Evolutionary conservation across 1,140 invertebrate genomes (phyloP).

Genomic region (Pissodes strobi): DNA sequence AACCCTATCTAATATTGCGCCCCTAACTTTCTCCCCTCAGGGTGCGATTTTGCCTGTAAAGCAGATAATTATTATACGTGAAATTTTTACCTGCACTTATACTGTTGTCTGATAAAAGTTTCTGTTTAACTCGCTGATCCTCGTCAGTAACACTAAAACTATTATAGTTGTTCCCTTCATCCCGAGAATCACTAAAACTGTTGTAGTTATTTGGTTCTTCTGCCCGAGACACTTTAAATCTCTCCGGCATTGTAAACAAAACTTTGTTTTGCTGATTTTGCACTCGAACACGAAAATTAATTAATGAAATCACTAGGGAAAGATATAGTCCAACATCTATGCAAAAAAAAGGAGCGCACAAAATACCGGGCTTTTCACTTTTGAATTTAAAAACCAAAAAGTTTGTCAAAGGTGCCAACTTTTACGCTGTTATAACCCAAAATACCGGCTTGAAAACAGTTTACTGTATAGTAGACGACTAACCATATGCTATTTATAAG

Average conservation of each 20-base stretch:
- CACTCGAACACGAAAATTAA: not conserved
- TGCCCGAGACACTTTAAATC: constrained; percentile 30
- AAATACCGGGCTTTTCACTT: constrained; percentile 10
- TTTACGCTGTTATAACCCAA: constrained; percentile 17
- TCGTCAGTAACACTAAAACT: constrained; percentile 22
- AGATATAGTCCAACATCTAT: not conserved
- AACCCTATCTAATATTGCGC: too few species aligned
- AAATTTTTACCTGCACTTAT: constrained; percentile 3
- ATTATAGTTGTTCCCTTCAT: constrained; percentile 19
- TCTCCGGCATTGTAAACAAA: constrained; percentile 32
- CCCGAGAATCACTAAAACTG: constrained; percentile 27
- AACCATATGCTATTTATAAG: constrained; percentile 15
- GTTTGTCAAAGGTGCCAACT: constrained; percentile 26
- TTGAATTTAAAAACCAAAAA: constrained; percentile 20
- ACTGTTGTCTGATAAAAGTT: constrained; percentile 23
- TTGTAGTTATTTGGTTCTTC: constrained; percentile 30
- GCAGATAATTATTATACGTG: too few species aligned
- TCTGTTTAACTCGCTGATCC: constrained; percentile 20
- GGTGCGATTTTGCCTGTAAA: too few species aligned
- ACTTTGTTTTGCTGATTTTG: constrained; percentile 1
- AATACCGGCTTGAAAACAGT: constrained; percentile 25
- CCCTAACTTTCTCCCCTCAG: too few species aligned
- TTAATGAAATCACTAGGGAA: not conserved
- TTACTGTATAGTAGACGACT: constrained; percentile 15
- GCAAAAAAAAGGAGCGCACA: not conserved